Conservation (phyloP, 2,113 vertebrate genomes). For the Daubentonia madagascariensis region DNA sequence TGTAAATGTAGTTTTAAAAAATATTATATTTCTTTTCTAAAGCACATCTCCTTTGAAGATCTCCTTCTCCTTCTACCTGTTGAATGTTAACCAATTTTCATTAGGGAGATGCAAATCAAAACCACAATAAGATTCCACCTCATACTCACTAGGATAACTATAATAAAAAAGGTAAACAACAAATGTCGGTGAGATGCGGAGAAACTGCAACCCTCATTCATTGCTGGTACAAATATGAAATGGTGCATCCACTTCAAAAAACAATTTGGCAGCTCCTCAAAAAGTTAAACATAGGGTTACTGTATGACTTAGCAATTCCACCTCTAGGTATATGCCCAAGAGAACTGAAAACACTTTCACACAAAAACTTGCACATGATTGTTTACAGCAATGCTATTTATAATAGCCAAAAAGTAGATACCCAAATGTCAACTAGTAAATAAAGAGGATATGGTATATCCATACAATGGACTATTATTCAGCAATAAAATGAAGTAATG, state of each 20-base stretch:
- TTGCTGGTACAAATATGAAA: neutral
- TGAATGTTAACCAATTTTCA: slow-evolving; percentile 2
- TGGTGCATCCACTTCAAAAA: neutral
- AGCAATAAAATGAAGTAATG: neutral
- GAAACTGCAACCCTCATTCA: neutral
- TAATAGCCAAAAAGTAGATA: neutral
- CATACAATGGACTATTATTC: neutral
- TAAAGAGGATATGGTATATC: neutral
- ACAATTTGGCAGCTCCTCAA: neutral
- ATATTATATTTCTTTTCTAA: neutral
- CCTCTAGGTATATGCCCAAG: neutral
- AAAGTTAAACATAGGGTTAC: neutral
- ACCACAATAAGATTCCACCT: neutral
- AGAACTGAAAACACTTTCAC: neutral
- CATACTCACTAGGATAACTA: neutral
- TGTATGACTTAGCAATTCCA: neutral
- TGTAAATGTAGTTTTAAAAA: neutral
- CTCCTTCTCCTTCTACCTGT: neutral
- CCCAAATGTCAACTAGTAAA: neutral
- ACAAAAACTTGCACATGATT: neutral
- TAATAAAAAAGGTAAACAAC: neutral
- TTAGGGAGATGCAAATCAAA: neutral
- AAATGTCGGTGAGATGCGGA: neutral
- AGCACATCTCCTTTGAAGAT: neutral
- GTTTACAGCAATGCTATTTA: neutral